phyloP scores from a whole-genome alignment of 2,113 vertebrate species.

The Megaceryle maxima region DNA sequence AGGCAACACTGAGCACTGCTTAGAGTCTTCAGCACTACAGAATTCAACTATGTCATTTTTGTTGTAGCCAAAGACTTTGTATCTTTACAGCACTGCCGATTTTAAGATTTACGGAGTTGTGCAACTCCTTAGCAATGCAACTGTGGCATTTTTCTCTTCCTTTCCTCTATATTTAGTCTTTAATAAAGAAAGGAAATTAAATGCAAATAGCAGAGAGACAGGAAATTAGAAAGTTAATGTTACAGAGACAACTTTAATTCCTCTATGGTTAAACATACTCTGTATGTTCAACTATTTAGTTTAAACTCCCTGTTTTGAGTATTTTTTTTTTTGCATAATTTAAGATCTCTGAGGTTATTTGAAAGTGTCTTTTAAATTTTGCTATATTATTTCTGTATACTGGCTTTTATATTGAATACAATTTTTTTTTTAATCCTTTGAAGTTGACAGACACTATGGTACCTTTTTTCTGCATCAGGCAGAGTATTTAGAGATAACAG shows the following conservation, averaged over 20 bases:
- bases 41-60: background rate
- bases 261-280: background rate
- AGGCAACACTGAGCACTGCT: background rate
- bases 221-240: slow-evolving; percentile 48
- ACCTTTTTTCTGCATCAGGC: background rate
- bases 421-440: background rate
- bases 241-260: slow-evolving; percentile 14
- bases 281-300: background rate
- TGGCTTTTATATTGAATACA: background rate
- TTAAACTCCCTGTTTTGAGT: background rate
- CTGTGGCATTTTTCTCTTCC: background rate
- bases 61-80: background rate
- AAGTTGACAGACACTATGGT: background rate
- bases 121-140: background rate
- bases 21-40: background rate
- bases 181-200: slow-evolving; percentile 57
- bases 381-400: background rate
- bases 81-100: slow-evolving; percentile 2
- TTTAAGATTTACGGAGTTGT: slow-evolving; percentile 6
- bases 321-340: background rate
- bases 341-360: background rate
- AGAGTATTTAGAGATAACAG: background rate
- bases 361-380: background rate
- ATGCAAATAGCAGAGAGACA: slow-evolving; percentile 43
- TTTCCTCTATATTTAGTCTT: background rate